Conservation (phyloP, 2,113 vertebrate species). For the Pungitius pungitius region DNA sequence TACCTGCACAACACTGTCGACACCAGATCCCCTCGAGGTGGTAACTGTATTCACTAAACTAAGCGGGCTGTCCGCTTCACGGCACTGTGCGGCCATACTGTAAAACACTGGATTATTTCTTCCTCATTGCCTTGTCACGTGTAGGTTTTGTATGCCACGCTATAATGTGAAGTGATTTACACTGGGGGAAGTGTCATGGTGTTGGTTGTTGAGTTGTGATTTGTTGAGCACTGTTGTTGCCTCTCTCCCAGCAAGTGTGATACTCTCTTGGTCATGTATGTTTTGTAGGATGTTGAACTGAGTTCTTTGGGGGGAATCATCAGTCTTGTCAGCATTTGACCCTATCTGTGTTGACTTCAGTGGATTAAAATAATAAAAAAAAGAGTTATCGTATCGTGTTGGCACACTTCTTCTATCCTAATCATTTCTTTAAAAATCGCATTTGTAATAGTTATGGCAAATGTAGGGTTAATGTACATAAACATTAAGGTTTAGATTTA, state of each 20-base stretch:
- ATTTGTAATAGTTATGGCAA: neutral
- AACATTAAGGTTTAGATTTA: neutral
- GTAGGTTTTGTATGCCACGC: constrained; percentile 63
- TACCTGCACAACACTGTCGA: constrained; percentile 13
- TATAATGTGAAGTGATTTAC: constrained; percentile 73
- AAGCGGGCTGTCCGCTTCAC: constrained; percentile 13
- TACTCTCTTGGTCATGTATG: constrained; percentile 71
- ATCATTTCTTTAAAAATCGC: neutral
- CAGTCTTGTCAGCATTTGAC: constrained; percentile 68
- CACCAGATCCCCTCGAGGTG: constrained; percentile 35
- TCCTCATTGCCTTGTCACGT: constrained; percentile 66
- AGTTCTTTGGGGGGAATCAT: constrained; percentile 50
- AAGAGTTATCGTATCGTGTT: neutral
- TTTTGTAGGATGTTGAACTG: no score
- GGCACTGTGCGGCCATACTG: constrained; percentile 18
- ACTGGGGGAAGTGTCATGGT: constrained; percentile 60
- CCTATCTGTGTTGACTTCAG: constrained; percentile 76
- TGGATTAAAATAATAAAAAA: constrained; percentile 77
- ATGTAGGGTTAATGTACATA: neutral
- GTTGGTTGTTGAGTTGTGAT: constrained; percentile 62
- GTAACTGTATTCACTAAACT: constrained; percentile 35
- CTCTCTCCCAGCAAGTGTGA: constrained; percentile 68
- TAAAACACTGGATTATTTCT: constrained; percentile 48
- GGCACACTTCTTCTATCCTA: neutral
- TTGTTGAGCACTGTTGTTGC: constrained; percentile 65